Percentiles rank a stretch among this genome's conserved stretches.
phyloP scores from a whole-genome alignment of 1,140 invertebrate genomes.

The Zaprionus davidi region DNA sequence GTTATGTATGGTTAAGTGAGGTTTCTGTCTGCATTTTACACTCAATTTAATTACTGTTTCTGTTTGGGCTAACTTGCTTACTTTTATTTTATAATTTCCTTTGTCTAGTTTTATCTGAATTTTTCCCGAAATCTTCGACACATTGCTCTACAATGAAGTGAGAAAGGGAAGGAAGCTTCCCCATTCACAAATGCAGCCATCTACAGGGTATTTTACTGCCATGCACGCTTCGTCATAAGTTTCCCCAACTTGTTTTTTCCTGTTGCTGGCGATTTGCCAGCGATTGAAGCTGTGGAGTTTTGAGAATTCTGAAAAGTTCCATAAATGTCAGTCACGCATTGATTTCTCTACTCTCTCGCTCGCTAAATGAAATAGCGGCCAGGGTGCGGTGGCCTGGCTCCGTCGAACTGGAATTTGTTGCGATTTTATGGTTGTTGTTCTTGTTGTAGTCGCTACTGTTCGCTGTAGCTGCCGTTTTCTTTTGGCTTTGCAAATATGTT shows the following conservation, averaged over 20 bases:
- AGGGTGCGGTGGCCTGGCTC: not conserved
- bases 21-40: too few relatives aligned
- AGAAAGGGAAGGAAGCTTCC: not conserved
- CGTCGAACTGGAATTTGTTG: constrained; percentile 27
- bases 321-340: constrained; percentile 65
- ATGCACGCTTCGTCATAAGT: not conserved
- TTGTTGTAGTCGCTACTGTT: not conserved
- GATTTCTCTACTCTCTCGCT: constrained; percentile 40
- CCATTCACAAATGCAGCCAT: fast-evolving
- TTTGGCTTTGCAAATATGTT: constrained; percentile 60
- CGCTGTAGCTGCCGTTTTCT: constrained; percentile 41
- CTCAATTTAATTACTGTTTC: too few relatives aligned
- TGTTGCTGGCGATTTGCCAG: constrained; percentile 49
- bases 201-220: not conserved
- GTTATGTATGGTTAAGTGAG: too few relatives aligned
- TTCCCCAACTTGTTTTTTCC: constrained; percentile 5
- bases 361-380: not conserved
- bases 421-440: constrained; percentile 7
- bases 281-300: constrained; percentile 25
- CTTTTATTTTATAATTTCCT: too few relatives aligned
- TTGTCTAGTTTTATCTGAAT: too few relatives aligned
- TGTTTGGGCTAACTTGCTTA: too few relatives aligned
- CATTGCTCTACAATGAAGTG: not conserved
- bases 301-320: constrained; percentile 47
- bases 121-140: too few relatives aligned